Evolutionary conservation across 2,797 vertebrate genomes (phyloP).

Genomic region (Okamejei kenojei): DNA sequence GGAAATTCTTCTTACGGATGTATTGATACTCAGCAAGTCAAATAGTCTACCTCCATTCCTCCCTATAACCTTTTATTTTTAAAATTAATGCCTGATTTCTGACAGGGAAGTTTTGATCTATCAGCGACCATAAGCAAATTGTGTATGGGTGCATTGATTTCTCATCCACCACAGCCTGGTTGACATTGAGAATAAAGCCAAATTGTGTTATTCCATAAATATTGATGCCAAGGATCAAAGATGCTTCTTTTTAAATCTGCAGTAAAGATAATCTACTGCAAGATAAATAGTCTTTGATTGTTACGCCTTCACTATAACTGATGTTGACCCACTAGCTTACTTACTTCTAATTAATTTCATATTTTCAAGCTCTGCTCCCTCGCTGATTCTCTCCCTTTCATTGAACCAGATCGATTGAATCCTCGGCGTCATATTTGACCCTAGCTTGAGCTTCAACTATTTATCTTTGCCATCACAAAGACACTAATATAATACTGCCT

Average conservation of each 20-base stretch:
- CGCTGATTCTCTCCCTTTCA: no score
- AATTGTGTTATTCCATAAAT: not conserved
- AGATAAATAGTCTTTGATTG: not conserved
- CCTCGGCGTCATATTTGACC: no score
- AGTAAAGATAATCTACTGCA: not conserved
- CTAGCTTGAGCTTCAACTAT: no score
- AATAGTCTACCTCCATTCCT: not conserved
- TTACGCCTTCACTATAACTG: not conserved
- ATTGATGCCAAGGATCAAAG: not conserved
- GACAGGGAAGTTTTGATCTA: not conserved
- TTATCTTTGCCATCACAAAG: no score
- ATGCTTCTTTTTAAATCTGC: not conserved
- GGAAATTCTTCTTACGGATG: not conserved
- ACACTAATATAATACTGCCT: no score
- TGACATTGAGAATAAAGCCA: not conserved
- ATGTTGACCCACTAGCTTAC: no score
- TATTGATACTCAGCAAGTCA: not conserved
- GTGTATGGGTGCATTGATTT: not conserved
- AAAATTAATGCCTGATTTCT: not conserved
- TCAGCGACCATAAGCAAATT: not conserved
- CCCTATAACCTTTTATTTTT: not conserved
- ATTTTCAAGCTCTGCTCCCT: no score
- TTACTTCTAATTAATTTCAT: constrained; percentile 9
- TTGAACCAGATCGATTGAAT: no score
- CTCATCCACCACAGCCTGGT: not conserved